Percentiles rank a stretch among this genome's conserved stretches.
Evolutionary conservation across 2,888 invertebrate genomes (phyloP).

Genomic region (Drosophila engyochracea): DNA sequence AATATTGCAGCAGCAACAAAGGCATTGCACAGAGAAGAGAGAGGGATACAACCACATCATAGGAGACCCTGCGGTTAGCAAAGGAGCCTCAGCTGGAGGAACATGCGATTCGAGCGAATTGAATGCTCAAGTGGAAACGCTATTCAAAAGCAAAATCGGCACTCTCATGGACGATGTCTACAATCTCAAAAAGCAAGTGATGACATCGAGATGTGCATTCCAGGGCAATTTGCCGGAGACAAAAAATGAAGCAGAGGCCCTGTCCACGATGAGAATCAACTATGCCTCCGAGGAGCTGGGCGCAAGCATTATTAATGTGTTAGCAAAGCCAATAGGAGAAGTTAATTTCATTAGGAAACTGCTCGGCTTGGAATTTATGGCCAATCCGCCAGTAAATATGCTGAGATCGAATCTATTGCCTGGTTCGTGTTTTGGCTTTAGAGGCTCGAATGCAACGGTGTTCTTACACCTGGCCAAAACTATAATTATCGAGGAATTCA

Average conservation of each 20-base stretch:
- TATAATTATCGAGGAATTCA: conserved; percentile 66
- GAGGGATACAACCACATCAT: background rate
- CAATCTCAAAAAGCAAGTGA: conserved; percentile 65
- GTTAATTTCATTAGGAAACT: conserved; percentile 52
- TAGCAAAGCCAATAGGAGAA: conserved; percentile 62
- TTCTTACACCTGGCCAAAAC: conserved; percentile 60
- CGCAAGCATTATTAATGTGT: conserved; percentile 60
- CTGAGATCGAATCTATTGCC: conserved; percentile 61
- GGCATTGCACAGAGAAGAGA: background rate
- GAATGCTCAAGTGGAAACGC: conserved; percentile 53
- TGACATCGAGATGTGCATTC: conserved; percentile 27
- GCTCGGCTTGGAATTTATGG: conserved; percentile 69
- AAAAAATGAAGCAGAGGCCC: background rate
- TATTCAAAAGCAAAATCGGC: conserved; percentile 67
- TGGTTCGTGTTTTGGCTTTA: conserved; percentile 76
- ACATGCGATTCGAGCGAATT: conserved; percentile 37
- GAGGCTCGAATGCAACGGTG: conserved; percentile 59
- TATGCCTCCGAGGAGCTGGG: conserved; percentile 78
- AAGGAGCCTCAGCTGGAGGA: background rate
- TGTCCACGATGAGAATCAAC: conserved; percentile 59
- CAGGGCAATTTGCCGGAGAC: background rate
- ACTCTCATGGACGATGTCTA: conserved; percentile 74
- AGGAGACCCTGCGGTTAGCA: background rate
- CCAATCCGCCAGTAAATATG: conserved; percentile 77
- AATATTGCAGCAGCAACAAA: background rate